phyloP scores from a whole-genome alignment of 2,888 invertebrate species.

The Eupithecia dodoneata region DNA sequence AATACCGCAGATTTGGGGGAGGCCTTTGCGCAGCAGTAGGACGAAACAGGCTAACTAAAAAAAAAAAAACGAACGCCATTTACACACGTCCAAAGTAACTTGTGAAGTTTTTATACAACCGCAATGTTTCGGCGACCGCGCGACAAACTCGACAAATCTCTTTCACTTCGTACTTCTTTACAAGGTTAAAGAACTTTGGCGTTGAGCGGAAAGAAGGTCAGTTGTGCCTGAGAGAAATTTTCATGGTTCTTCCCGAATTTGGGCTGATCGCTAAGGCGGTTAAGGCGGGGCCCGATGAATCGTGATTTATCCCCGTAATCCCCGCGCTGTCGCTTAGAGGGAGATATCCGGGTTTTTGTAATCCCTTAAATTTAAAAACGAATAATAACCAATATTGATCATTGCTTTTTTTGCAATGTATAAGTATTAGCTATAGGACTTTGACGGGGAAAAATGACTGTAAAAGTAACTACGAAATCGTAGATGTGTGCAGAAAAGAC shows the following conservation, averaged over 20 bases:
- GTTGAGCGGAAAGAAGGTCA: conserved; percentile 2
- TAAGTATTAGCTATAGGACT: too few species aligned
- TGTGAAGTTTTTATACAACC: background rate
- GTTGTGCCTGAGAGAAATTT: conserved; percentile 17
- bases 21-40: too few species aligned
- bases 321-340: background rate
- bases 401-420: background rate
- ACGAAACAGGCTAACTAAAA: too few species aligned
- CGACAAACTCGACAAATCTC: background rate
- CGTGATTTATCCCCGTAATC: conserved; percentile 10
- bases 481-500: background rate
- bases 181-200: conserved; percentile 6
- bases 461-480: background rate
- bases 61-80: too few species aligned
- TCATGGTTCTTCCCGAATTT: conserved; percentile 14
- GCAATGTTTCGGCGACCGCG: background rate
- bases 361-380: background rate
- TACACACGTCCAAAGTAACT: background rate
- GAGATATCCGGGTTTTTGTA: background rate
- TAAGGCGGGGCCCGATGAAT: conserved; percentile 10
- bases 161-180: conserved; percentile 8
- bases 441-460: background rate
- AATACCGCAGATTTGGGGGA: too few species aligned
- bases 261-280: conserved; percentile 12
- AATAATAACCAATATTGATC: background rate